Evolutionary conservation across 2,797 vertebrate genomes (phyloP), one percentile per base, ranked within the genome.

Genomic region (Balearica regulorum): DNA sequence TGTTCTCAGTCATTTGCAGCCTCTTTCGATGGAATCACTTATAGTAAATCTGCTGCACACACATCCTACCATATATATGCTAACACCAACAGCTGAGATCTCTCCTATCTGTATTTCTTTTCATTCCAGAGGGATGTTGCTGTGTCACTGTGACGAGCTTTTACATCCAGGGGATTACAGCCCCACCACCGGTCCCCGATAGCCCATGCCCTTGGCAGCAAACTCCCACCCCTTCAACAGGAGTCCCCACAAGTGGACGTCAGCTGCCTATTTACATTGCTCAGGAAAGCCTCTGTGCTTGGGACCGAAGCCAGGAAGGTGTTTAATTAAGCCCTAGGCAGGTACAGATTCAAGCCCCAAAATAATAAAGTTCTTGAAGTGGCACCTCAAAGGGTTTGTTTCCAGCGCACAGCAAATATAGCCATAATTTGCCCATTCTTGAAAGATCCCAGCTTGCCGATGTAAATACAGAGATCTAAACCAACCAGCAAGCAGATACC

Each of bases 121-220:
- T 44, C 14, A 41, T 68, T 70, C 44, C 76, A 75, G 37, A 37
- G 75, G 35, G 37, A 43, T 28, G 12, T 2, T 53, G 37, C 29
- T 69, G n/a, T 16, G 70, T 22, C 86, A n/a, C 22, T 22, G 29
- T 25, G 72, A 68, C 55, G 77, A 68, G 18, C 9, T 58, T 61
- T 92, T 41, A 43, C 6, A 33, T 41, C 24, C 55, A 44, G 48
- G 16, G 55, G 10, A 22, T 53, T 48, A n/a, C 35, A 82, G 39
- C 43, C 20, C 55, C 43, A 5, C 12, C 44, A 43, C 44, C 0
- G 1, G 12, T 7, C 35, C 31, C 5, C 2, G 35, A 35, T 1
- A 68, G 4, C 16, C 55, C 37, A 9, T 10, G 55, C 1, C 37
- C 35, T 20, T 41, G 41, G 60, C 62, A 84, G 41, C 54, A 69